These are phyloP conservation scores for Hemistola chrysoprasaria DNA, from an alignment of 2,888 invertebrate species.

Conservation along the genomic window DNA sequence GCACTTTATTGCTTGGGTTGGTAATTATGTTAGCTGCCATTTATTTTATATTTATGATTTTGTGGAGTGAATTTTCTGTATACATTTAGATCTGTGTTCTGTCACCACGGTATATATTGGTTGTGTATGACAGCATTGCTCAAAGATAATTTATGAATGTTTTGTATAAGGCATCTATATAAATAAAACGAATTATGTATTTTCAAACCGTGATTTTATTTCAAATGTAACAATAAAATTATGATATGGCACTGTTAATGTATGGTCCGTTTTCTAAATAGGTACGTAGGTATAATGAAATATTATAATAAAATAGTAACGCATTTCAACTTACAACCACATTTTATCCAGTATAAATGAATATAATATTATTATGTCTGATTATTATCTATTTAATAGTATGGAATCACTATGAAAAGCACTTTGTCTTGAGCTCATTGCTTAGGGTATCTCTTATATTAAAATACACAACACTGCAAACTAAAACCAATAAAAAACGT, in stretches of 20 bases:
- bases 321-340: no score
- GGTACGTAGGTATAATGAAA: background rate
- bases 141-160: no score
- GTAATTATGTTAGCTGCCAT: no score
- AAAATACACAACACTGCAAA: background rate
- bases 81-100: no score
- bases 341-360: no score
- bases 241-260: conserved; percentile 71
- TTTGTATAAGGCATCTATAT: no score
- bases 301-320: background rate
- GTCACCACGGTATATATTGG: no score
- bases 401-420: conserved; percentile 28
- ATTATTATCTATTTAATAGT: conserved; percentile 6
- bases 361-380: background rate
- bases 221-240: conserved; percentile 63
- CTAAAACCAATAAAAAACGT: conserved; percentile 10
- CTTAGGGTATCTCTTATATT: conserved; percentile 1
- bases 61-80: no score
- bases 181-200: conserved; percentile 29
- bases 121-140: no score
- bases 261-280: conserved; percentile 56
- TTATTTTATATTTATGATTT: no score
- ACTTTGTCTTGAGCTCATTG: conserved; percentile 33
- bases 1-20: no score
- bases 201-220: conserved; percentile 49